Percentiles rank a stretch among this genome's conserved stretches.
These are phyloP conservation scores for Charaxes varanes DNA, from an alignment of 1,140 invertebrate genomes.

Conservation along the genomic window DNA sequence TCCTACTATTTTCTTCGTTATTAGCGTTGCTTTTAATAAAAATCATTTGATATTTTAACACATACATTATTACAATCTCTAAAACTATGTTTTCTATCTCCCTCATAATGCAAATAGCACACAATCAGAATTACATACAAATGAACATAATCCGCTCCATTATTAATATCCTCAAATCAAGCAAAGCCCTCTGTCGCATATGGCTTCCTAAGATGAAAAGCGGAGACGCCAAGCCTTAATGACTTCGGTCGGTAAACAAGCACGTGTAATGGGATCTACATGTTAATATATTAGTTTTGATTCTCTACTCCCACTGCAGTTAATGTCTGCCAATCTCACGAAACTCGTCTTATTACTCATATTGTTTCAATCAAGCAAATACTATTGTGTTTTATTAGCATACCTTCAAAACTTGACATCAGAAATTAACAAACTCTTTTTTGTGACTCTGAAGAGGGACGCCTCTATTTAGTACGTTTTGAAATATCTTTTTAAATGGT, in stretches of 20 bases:
- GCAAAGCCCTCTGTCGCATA: constrained; percentile 12
- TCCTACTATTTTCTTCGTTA: no score
- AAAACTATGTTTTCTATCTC: no score
- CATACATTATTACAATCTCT: no score
- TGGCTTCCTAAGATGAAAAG: constrained; percentile 12
- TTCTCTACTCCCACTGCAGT: not conserved
- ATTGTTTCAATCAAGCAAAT: no score
- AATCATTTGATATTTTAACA: no score
- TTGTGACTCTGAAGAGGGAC: no score
- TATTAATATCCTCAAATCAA: constrained; percentile 19
- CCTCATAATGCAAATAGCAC: constrained; percentile 12
- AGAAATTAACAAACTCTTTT: no score
- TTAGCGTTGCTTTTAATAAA: no score
- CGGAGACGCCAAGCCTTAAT: constrained; percentile 14
- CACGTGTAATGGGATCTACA: constrained; percentile 10
- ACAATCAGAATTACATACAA: constrained; percentile 9
- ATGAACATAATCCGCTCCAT: constrained; percentile 15
- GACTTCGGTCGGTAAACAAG: constrained; percentile 11
- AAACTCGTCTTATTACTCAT: not conserved
- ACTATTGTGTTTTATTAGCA: no score
- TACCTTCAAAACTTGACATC: no score
- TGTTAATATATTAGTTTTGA: constrained; percentile 5
- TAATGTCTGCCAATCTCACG: not conserved
- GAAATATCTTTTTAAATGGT: no score
- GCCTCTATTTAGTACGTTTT: no score